These are phyloP conservation scores for Mylabris phalerata DNA, from an alignment of 1,140 invertebrate genomes.

Conservation along the genomic window DNA sequence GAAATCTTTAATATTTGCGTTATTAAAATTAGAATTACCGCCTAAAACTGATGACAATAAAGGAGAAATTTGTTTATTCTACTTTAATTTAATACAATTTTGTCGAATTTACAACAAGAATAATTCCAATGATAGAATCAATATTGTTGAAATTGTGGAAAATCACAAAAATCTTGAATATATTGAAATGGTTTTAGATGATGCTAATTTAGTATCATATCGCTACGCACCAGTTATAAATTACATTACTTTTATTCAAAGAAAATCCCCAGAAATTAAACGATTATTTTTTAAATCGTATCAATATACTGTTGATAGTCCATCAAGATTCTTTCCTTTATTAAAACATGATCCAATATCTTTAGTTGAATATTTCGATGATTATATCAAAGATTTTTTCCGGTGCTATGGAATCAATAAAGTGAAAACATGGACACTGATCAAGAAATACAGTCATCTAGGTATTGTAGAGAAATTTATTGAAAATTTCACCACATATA, in stretches of 20 bases:
- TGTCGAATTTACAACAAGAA: background rate
- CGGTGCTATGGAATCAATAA: background rate
- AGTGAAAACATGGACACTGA: background rate
- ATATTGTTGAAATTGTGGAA: background rate
- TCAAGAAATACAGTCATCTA: constrained; percentile 1
- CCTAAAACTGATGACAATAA: background rate
- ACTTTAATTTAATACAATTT: background rate
- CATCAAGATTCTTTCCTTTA: constrained; percentile 1
- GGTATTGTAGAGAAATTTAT: background rate
- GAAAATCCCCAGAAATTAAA: too few relatives aligned
- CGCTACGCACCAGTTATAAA: too few relatives aligned
- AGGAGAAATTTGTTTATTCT: too few relatives aligned
- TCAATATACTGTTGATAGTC: background rate
- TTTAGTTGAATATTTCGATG: constrained; percentile 1
- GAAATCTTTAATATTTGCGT: background rate
- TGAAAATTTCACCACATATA: background rate
- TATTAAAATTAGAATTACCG: background rate
- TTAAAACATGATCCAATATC: constrained; percentile 2
- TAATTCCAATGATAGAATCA: background rate
- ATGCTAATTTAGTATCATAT: background rate
- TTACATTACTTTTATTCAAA: too few relatives aligned
- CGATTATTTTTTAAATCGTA: too few relatives aligned
- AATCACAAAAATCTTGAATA: background rate
- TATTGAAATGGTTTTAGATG: background rate
- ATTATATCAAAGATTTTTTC: background rate